Conservation (phyloP, 2,797 vertebrate genomes). For the Chrosomus eos region DNA sequence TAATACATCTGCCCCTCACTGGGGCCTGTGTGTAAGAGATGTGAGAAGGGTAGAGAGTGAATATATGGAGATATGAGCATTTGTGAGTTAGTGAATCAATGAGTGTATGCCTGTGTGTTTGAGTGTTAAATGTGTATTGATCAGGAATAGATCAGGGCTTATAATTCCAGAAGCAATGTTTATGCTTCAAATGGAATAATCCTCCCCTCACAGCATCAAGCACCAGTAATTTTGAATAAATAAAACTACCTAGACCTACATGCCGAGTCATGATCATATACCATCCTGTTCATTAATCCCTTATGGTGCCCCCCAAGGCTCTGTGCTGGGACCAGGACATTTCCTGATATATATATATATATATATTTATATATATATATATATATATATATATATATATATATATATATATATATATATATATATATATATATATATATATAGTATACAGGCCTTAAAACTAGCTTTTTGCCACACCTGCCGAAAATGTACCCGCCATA, state of each 20-base stretch:
- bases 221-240: neutral
- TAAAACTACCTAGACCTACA: neutral
- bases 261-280: neutral
- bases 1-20: slow-evolving; percentile 61
- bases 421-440: too few species aligned
- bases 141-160: neutral
- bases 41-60: slow-evolving; percentile 3
- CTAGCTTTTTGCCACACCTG: too few species aligned
- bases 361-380: too few species aligned
- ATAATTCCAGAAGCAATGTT: neutral
- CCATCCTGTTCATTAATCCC: neutral
- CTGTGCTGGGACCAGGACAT: neutral
- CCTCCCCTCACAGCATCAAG: neutral
- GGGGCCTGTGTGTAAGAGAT: slow-evolving; percentile 40
- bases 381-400: too few species aligned
- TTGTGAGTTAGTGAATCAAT: slow-evolving; percentile 33
- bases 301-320: neutral
- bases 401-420: too few species aligned
- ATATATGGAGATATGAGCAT: slow-evolving; percentile 25
- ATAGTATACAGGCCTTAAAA: too few species aligned
- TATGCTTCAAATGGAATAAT: slow-evolving; percentile 14
- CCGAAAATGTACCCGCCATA: too few species aligned
- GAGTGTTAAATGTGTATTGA: slow-evolving; percentile 37
- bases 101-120: slow-evolving; percentile 5
- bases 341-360: too few species aligned